These are phyloP conservation scores for Thermophis baileyi DNA, from an alignment of 2,113 vertebrate genomes.

Conservation along the genomic window DNA sequence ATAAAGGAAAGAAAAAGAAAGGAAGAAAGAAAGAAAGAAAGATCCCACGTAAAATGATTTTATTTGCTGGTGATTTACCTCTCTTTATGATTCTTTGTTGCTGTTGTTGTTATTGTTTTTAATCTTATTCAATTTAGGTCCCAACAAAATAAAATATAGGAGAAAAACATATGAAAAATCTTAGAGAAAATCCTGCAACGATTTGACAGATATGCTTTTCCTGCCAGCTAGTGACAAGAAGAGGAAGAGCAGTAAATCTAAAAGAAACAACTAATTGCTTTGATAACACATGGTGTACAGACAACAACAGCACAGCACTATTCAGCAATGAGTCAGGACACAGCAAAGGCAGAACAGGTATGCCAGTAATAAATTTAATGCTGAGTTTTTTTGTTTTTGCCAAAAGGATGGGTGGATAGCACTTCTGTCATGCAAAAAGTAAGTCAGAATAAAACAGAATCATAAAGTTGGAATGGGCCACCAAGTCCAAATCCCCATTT, in stretches of 20 bases:
- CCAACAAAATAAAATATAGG: background rate
- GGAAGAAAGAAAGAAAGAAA: too few species aligned
- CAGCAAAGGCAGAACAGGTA: background rate
- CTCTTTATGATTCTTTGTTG: background rate
- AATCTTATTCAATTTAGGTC: background rate
- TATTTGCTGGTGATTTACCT: background rate
- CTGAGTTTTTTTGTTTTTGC: background rate
- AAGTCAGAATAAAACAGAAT: background rate
- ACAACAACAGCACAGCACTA: background rate
- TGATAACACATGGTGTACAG: background rate
- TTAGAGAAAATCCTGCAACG: background rate
- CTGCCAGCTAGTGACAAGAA: background rate
- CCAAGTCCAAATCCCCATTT: background rate
- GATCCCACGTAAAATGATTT: background rate
- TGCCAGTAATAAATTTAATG: background rate
- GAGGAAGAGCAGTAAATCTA: background rate
- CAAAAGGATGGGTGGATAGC: background rate
- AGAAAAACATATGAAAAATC: background rate
- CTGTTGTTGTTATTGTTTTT: background rate
- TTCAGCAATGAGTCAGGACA: background rate
- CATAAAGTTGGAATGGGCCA: background rate
- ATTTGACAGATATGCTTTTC: background rate
- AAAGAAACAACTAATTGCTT: background rate
- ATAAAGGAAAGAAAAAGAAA: background rate
- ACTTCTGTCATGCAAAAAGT: background rate